phyloP scores from a whole-genome alignment of 2,797 vertebrate genomes.

The Karalla daura region DNA sequence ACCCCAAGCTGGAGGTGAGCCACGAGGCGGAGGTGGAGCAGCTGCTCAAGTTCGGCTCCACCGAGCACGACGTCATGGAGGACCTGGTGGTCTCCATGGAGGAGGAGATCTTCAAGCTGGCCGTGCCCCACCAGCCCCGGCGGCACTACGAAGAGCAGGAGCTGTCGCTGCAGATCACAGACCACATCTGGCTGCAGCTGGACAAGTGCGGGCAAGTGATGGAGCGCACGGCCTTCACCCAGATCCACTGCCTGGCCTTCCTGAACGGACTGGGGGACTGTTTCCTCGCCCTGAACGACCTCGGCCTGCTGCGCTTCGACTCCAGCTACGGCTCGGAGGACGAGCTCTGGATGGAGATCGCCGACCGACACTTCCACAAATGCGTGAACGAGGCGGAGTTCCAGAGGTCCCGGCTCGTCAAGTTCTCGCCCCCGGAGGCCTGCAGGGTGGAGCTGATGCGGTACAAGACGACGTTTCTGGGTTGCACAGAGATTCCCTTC shows the following conservation, averaged over 20 bases:
- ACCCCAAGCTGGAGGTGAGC: constrained; percentile 89
- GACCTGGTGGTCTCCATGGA: constrained; percentile 90
- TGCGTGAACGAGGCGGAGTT: constrained; percentile 90
- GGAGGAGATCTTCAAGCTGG: constrained; percentile 90
- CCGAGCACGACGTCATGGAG: constrained; percentile 87
- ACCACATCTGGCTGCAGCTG: constrained; percentile 92
- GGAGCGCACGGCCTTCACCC: constrained; percentile 87
- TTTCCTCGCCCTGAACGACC: constrained; percentile 94
- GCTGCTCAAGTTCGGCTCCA: constrained; percentile 95
- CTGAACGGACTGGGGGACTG: constrained; percentile 88
- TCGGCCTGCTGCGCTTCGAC: constrained; percentile 85
- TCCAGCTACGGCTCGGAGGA: constrained; percentile 87
- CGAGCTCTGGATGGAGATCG: constrained; percentile 89
- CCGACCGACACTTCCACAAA: constrained; percentile 88
- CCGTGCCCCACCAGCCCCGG: constrained; percentile 79
- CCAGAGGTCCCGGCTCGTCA: constrained; percentile 85
- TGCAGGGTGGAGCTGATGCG: constrained; percentile 95
- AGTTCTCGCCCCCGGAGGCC: constrained; percentile 90
- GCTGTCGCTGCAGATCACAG: constrained; percentile 91
- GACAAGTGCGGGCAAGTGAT: constrained; percentile 85
- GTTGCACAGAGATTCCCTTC: constrained; percentile 88
- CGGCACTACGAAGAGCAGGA: constrained; percentile 94
- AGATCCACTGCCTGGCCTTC: constrained; percentile 92
- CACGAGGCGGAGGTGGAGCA: constrained; percentile 92
- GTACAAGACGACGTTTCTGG: constrained; percentile 83